Base-by-base conservation (phyloP, 2,888 invertebrate species). In the Cloeon dipterum region DNA sequence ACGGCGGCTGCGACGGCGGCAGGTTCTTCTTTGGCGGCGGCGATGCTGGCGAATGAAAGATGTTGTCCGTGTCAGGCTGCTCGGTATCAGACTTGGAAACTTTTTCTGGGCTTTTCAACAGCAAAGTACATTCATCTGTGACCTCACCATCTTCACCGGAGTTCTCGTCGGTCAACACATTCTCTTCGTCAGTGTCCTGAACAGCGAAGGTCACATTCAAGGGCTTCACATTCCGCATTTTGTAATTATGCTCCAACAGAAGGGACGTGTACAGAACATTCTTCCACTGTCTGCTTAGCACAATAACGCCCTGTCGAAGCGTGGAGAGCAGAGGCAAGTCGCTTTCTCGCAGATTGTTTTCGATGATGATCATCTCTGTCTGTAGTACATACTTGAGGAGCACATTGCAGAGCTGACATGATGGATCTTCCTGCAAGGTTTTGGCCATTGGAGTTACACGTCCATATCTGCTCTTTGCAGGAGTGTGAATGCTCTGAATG, bases 221-320 rank as follows among this genome's bases (percentile, higher is more conserved):
- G 3, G 82, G 81, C 47, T 76, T 75, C 26, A 50, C 41, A 29
- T 45, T 41, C 47, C 76, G 68, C 52, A 82, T 79, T 62, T 83
- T 82, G 52, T 85, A 81, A 54, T 82, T 85, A 53, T 86, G 83
- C 49, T 85, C 85, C 38, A 88, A 66, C 26, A 93, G 61, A 43
- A 88, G 62, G 0, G 94, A 93, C 45, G 91, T 91, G 54, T 93
- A 91, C 16, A 94, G 61, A 3, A 86, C 79, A 55, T 88, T 91
- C 59, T 93, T 93, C 94, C 93, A 94, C 53, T 94, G 93, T 1
- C 93, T 70, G 49, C 88, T 88, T 38, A 94, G 62, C 19, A 93
- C 93, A 52, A 94, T 82, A n/a, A 94, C 79, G 20, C 93, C 93
- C 77, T 89, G 88, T 53, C 89, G 64, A 25, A 93, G 61, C 0